Conservation (phyloP, 23 tunicate species). For the Halocynthia roretzi region DNA sequence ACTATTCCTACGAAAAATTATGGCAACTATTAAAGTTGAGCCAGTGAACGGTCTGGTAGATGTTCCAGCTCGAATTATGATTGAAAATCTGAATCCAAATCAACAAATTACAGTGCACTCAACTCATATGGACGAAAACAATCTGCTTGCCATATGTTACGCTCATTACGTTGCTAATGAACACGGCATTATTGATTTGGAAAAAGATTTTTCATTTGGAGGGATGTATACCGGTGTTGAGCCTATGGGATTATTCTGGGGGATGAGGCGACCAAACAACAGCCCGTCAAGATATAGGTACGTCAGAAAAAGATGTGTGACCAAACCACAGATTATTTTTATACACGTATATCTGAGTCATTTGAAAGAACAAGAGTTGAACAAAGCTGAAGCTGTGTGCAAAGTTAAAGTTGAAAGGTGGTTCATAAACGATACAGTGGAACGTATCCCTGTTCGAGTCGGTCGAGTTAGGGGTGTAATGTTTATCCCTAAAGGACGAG, state of each 20-base stretch:
- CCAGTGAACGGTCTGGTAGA: no score
- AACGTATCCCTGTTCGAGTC: not conserved
- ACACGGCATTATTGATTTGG: not conserved
- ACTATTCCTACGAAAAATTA: no score
- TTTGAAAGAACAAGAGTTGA: no score
- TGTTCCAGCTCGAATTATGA: no score
- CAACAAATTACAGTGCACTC: no score
- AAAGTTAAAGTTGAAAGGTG: not conserved
- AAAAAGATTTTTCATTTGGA: not conserved
- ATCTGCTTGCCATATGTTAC: no score
- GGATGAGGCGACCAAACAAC: not conserved
- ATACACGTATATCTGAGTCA: no score
- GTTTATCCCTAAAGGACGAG: not conserved
- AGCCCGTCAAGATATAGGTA: not conserved
- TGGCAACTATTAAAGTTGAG: no score
- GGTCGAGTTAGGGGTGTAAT: not conserved
- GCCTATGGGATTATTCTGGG: slow-evolving; percentile 4
- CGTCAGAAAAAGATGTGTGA: no score
- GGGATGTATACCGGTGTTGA: not conserved
- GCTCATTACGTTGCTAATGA: not conserved
- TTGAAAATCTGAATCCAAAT: no score
- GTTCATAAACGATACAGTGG: not conserved
- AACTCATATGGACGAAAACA: no score
- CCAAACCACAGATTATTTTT: no score
- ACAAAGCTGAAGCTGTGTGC: not conserved